Evolutionary conservation across 2,797 vertebrate species (phyloP).

Genomic region (Tauraco hartlaubi): DNA sequence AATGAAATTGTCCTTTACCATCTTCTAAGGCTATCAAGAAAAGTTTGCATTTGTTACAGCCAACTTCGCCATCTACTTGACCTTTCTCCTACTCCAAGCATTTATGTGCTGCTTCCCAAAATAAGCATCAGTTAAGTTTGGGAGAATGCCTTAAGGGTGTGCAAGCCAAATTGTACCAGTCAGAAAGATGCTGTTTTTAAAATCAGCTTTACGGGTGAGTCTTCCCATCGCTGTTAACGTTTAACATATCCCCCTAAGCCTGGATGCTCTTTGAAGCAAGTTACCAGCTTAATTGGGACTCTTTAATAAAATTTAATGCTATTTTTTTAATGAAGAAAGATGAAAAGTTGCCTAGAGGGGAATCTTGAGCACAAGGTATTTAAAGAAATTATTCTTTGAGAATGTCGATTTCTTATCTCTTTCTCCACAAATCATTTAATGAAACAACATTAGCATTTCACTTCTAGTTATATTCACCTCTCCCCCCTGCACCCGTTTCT

Average conservation of each 20-base stretch:
- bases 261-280: slow-evolving; percentile 73
- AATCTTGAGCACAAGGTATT: slow-evolving; percentile 74
- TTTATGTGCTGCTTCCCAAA: slow-evolving; percentile 71
- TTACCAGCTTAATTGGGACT: slow-evolving; percentile 71
- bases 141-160: slow-evolving; percentile 54
- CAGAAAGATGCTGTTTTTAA: slow-evolving; percentile 40
- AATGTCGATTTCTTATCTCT: slow-evolving; percentile 71
- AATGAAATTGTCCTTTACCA: background rate
- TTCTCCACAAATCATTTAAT: slow-evolving; percentile 75
- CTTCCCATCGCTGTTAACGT: slow-evolving; percentile 42
- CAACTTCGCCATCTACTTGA: slow-evolving; percentile 67
- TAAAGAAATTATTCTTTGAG: slow-evolving; percentile 78
- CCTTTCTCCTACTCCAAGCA: slow-evolving; percentile 50
- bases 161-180: slow-evolving; percentile 38
- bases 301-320: slow-evolving; percentile 78
- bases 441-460: slow-evolving; percentile 79
- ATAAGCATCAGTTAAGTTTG: slow-evolving; percentile 63
- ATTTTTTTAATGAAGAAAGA: slow-evolving; percentile 75
- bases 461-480: slow-evolving; percentile 22
- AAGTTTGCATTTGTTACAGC: slow-evolving; percentile 49
- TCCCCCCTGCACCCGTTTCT: background rate
- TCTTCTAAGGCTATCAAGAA: slow-evolving; percentile 27
- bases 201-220: slow-evolving; percentile 30
- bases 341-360: slow-evolving; percentile 74
- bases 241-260: slow-evolving; percentile 61